These are phyloP conservation scores for Laticauda laticaudata DNA, from an alignment of 2,113 vertebrate genomes.

Conservation along the genomic window DNA sequence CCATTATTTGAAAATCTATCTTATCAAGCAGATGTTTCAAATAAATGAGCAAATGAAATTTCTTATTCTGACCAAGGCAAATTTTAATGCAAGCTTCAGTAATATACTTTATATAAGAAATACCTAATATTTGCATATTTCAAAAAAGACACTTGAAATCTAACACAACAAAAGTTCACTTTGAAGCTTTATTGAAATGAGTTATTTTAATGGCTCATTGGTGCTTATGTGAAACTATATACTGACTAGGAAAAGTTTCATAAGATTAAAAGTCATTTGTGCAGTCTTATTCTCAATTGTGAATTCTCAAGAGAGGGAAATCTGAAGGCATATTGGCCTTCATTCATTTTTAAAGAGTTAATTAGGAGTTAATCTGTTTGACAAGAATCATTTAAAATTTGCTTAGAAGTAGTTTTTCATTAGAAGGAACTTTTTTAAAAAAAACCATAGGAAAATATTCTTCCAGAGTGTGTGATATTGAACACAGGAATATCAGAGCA, in stretches of 20 bases:
- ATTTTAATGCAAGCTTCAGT: not conserved
- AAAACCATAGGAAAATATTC: not conserved
- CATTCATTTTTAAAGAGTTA: not conserved
- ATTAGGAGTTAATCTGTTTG: not conserved
- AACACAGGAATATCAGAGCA: not conserved
- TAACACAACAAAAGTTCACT: not conserved
- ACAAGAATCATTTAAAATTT: not conserved
- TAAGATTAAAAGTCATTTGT: not conserved
- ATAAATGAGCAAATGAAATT: not conserved
- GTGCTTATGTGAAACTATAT: not conserved
- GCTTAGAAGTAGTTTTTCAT: not conserved
- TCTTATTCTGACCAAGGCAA: not conserved
- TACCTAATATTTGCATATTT: not conserved
- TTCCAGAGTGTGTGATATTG: not conserved
- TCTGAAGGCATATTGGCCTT: not conserved
- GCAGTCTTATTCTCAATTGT: not conserved
- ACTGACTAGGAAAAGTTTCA: not conserved
- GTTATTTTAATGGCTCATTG: not conserved
- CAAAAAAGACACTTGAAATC: not conserved
- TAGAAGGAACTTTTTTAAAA: not conserved
- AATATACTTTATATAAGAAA: not conserved
- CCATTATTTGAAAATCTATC: not conserved
- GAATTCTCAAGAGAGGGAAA: not conserved
- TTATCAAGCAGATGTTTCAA: slow-evolving; percentile 3
- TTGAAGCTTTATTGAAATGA: not conserved